Conservation (phyloP, 2,113 vertebrate genomes). For the Alethe diademata region DNA sequence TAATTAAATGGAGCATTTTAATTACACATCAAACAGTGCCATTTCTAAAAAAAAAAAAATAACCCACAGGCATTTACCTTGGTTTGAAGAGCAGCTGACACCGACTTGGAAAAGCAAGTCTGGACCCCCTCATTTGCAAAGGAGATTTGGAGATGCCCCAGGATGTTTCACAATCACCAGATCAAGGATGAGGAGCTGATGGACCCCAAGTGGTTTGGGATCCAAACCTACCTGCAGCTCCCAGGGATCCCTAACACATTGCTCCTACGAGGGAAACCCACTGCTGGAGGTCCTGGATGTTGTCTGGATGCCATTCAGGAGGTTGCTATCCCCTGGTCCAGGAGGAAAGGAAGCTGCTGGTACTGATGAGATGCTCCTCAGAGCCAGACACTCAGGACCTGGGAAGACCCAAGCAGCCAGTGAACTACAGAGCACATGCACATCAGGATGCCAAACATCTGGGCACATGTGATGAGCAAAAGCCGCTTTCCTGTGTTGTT, state of each 20-base stretch:
- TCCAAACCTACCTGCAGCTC: neutral
- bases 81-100: neutral
- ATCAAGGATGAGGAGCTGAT: neutral
- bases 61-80: neutral
- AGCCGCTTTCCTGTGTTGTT: neutral
- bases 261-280: neutral
- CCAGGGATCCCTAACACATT: fast-evolving
- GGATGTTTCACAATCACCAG: neutral
- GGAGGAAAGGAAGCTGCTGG: neutral
- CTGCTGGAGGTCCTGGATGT: neutral
- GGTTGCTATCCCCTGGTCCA: fast-evolving
- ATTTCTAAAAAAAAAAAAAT: neutral
- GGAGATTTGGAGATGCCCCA: neutral
- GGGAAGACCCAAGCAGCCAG: neutral
- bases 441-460: neutral
- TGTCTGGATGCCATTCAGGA: neutral
- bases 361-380: neutral
- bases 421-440: neutral
- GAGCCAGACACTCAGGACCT: neutral
- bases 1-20: slow-evolving; percentile 41
- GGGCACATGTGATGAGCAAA: fast-evolving
- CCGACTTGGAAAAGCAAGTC: fast-evolving
- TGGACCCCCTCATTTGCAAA: neutral
- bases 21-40: slow-evolving; percentile 7
- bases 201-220: fast-evolving